Evolutionary conservation across 2,113 vertebrate species (phyloP).

Genomic region (Podilymbus podiceps): DNA sequence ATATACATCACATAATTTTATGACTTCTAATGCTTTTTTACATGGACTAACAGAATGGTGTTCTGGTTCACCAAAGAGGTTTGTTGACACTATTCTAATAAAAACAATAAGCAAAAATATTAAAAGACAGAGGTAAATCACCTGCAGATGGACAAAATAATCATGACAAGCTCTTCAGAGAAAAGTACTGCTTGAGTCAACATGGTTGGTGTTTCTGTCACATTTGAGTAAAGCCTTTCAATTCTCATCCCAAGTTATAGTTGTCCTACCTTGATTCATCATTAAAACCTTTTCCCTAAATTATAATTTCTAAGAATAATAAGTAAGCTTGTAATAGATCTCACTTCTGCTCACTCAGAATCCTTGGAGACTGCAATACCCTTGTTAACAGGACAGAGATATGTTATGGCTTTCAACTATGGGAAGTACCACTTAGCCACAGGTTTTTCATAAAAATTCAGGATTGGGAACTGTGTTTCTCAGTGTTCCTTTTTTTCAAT

Average conservation of each 20-base stretch:
- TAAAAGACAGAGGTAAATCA: not conserved
- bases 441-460: not conserved
- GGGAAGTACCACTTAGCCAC: not conserved
- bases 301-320: not conserved
- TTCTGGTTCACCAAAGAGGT: not conserved
- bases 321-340: not conserved
- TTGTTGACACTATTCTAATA: not conserved
- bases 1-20: not conserved
- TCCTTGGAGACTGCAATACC: not conserved
- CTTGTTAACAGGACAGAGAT: not conserved
- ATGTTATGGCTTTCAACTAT: not conserved
- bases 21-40: not conserved
- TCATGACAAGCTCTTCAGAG: not conserved
- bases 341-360: not conserved
- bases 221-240: not conserved
- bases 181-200: not conserved
- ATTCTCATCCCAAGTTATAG: not conserved
- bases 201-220: not conserved
- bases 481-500: not conserved
- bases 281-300: not conserved
- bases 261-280: not conserved
- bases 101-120: not conserved
- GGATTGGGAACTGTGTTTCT: not conserved
- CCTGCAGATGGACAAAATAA: not conserved
- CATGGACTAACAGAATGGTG: rapidly evolving